Evolutionary conservation across 2,113 vertebrate genomes (phyloP), one percentile per base, ranked within the genome.

Genomic region (Malurus alboscapulatus): DNA sequence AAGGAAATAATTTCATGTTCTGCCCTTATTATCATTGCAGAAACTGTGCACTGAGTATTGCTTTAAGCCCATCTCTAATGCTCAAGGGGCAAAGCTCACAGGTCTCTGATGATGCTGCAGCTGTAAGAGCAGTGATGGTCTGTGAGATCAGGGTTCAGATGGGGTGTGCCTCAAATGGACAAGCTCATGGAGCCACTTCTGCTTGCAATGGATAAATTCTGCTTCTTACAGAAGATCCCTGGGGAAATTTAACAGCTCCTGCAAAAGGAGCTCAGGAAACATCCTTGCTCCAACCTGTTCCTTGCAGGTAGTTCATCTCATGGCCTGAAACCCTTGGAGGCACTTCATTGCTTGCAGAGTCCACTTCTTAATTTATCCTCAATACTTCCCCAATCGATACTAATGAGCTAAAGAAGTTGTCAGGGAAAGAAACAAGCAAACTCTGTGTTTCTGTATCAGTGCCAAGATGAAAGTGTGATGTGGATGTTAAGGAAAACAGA

Each of bases 331-430:
- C 32, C 62, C 62, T 90, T 14, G 32, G 74, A 91, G 92, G 25
- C 36, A 79, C 27, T 22, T 91, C 71, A 54, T 20, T 84, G 51
- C 79, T 76, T 69, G 63, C 68, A 36, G 58, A 67, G 34, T 95
- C 51, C 58, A 61, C 59, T 87, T 68, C 90, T 83, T 85, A 73
- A 92, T 93, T 95, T 93, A 68, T 77, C 63, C 80, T 66, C 90
- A 78, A 7, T 87, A n/a, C 77, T 95, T 90, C 65, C 68, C 44
- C 68, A 89, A 91, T 92, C 45, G 1, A 90, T 86, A 84, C 32
- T 86, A 94, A 95, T 48, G 73, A 96, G 61, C 51, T 93, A 77
- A 93, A 89, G 84, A 63, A 82, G 59, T 74, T 88, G 83, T 74
- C 85, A 74, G 65, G 36, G 36, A 80, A 80, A 69, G 65, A 76